Conservation (phyloP, 2,113 vertebrate species). For the Stigmatopora argus region DNA sequence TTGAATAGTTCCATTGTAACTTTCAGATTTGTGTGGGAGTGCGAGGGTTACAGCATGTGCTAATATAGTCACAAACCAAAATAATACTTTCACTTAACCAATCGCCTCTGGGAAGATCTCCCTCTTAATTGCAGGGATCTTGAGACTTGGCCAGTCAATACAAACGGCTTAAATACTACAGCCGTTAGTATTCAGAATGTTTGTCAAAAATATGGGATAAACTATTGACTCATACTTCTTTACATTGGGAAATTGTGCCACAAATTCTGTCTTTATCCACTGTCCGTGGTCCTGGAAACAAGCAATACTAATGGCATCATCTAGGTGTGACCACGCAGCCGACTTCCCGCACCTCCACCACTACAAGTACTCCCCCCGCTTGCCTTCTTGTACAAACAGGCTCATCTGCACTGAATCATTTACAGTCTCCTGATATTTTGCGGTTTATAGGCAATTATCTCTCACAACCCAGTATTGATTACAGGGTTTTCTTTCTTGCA, state of each 20-base stretch:
- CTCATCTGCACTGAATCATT: constrained; percentile 72
- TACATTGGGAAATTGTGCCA: constrained; percentile 60
- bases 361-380: constrained; percentile 24
- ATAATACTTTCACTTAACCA: constrained; percentile 41
- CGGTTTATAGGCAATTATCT: constrained; percentile 75
- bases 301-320: constrained; percentile 67
- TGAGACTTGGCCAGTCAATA: constrained; percentile 59
- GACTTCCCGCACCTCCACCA: constrained; percentile 15
- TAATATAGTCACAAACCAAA: constrained; percentile 55
- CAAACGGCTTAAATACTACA: constrained; percentile 68
- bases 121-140: constrained; percentile 52
- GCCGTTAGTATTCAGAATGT: constrained; percentile 61
- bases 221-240: constrained; percentile 59
- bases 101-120: constrained; percentile 51
- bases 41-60: constrained; percentile 22
- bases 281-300: constrained; percentile 53
- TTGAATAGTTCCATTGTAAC: constrained; percentile 13
- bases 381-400: constrained; percentile 50
- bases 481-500: constrained; percentile 67
- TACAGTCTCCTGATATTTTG: constrained; percentile 66
- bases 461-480: constrained; percentile 71
- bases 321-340: constrained; percentile 49
- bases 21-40: constrained; percentile 37
- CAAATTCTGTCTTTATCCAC: constrained; percentile 71
- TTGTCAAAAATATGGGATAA: constrained; percentile 59